Evolutionary conservation across 2,797 vertebrate species (phyloP), one percentile per base, ranked within the genome.

Genomic region (Ciconia nigra): DNA sequence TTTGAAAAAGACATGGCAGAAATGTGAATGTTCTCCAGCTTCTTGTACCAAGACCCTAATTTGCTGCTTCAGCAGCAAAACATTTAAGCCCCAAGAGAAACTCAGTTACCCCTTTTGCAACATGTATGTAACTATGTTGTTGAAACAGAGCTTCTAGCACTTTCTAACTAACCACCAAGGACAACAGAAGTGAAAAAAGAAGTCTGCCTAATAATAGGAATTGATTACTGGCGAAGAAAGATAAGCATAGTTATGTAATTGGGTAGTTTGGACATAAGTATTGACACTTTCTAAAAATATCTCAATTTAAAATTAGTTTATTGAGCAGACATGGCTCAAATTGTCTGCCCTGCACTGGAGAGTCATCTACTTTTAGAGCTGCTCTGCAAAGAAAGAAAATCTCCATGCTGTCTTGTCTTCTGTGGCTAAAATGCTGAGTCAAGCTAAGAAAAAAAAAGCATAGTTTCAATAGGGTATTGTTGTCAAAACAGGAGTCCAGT

Each of bases 231-330:
- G 61, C 0, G 2, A 96, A 86, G 66, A 59, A 93, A 93, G 87
- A 94, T 58, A 91, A 94, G 79, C 72, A 76, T 14, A 83, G 72
- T 91, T 96, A 93, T 41, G 39, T 83, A 96, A 95, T 88, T 91
- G 96, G 82, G 87, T 83, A 83, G 91, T 93, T 72, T 70, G 63
- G 46, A 83, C 2, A 0, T 11, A 80, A 89, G 76, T 93, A 95
- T 95, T 71, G 97, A 96, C 84, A 58, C 84, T 87, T 96, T 33
- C 96, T 92, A 95, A 96, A 97, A 95, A 96, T 96, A 91, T 3
- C 94, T 51, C 76, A 1, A 42, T 92, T 93, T 95, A 96, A 93
- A 96, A 81, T 83, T 89, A 96, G 94, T 81, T 95, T 93, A 96
- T 96, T 88, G 94, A 97, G 91, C 95, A 96, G 95, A 88, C 69